Evolutionary conservation across 2,888 invertebrate species (phyloP).

Genomic region (Sarcophaga rosellei): DNA sequence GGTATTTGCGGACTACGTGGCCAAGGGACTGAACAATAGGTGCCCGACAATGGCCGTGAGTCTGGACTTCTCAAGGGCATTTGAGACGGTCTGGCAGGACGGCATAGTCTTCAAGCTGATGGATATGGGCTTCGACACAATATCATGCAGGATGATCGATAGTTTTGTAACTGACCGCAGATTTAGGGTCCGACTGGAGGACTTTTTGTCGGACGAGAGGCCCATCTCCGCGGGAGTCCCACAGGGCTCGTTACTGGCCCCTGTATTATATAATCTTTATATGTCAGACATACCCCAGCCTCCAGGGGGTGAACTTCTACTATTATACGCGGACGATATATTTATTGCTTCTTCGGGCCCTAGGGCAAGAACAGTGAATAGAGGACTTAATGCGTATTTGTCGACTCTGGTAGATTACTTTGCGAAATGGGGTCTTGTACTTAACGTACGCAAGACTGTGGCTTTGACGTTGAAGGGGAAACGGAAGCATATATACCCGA

Average conservation of each 20-base stretch:
- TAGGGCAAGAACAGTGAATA: no score
- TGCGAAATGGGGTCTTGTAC: not conserved
- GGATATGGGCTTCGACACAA: no score
- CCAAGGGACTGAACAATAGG: not conserved
- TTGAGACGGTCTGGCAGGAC: no score
- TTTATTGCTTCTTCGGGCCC: not conserved
- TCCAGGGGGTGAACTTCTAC: not conserved
- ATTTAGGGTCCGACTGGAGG: not conserved
- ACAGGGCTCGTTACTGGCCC: constrained; percentile 3
- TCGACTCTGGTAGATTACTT: not conserved
- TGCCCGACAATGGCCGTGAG: constrained; percentile 9
- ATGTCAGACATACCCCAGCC: not conserved
- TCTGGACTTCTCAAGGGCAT: not conserved
- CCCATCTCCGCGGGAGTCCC: not conserved
- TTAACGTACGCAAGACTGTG: not conserved
- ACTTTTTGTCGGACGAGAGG: not conserved
- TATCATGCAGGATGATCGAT: no score
- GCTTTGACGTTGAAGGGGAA: not conserved
- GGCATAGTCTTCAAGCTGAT: no score
- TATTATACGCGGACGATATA: no score
- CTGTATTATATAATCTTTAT: not conserved
- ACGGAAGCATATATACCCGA: not conserved
- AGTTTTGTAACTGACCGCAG: not conserved
- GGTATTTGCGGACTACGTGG: not conserved
- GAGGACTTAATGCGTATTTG: not conserved